A percentile compares a stretch with the other conserved stretches of the same genome.
Conservation (phyloP, 2,888 invertebrate species). For the Polyommatus icarus region DNA sequence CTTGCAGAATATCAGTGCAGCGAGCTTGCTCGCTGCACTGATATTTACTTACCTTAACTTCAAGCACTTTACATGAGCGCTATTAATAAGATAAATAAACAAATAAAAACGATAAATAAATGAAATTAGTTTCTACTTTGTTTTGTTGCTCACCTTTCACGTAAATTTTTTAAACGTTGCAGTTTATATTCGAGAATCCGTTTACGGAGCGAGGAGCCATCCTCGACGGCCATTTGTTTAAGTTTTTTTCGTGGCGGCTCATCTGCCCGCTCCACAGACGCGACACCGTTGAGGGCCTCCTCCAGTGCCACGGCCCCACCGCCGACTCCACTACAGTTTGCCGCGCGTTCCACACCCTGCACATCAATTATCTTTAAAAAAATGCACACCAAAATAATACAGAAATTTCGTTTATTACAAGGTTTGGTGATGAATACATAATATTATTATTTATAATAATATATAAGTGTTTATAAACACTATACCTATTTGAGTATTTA, state of each 20-base stretch:
- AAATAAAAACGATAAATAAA: neutral
- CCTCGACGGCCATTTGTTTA: constrained; percentile 50
- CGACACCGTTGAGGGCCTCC: constrained; percentile 51
- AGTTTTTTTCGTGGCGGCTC: constrained; percentile 65
- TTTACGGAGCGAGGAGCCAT: constrained; percentile 76
- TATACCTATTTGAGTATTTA: too few species aligned
- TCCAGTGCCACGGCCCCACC: constrained; percentile 48
- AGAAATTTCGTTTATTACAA: too few species aligned
- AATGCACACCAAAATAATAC: too few species aligned
- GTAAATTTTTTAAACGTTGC: constrained; percentile 83
- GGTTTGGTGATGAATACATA: too few species aligned
- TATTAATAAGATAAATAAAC: neutral
- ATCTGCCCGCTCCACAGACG: constrained; percentile 44
- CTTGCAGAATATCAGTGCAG: too few species aligned
- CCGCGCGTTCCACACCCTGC: constrained; percentile 65
- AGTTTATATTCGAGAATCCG: constrained; percentile 86
- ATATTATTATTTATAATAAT: too few species aligned
- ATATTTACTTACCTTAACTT: neutral
- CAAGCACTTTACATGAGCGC: neutral
- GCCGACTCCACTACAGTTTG: constrained; percentile 41
- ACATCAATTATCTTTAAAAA: constrained; percentile 39
- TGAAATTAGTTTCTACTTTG: neutral
- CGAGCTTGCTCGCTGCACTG: too few species aligned
- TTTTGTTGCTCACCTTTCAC: constrained; percentile 81
- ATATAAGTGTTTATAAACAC: too few species aligned